These are phyloP conservation scores for Gavialis gangeticus DNA, from an alignment of 2,113 vertebrate species.

Conservation along the genomic window DNA sequence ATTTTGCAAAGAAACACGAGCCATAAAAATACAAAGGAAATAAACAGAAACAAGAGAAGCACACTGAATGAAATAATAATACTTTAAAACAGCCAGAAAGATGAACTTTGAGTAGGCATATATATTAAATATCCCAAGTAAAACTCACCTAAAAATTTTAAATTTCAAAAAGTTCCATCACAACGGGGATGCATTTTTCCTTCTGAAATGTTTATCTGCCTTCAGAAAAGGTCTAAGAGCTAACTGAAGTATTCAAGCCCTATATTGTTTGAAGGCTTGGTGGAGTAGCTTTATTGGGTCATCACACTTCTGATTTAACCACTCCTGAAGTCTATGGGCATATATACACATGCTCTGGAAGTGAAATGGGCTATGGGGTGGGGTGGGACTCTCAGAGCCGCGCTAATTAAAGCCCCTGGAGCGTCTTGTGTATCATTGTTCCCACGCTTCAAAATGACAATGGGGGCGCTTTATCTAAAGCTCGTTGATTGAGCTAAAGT, in stretches of 20 bases:
- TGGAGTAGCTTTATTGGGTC: accelerated
- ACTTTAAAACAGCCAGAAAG: background rate
- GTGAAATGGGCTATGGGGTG: too few species aligned
- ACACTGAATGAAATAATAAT: background rate
- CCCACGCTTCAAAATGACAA: too few species aligned
- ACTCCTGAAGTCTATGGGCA: background rate
- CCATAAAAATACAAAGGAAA: background rate
- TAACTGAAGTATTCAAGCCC: too few species aligned
- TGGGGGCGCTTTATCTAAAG: too few species aligned
- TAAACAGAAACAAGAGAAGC: background rate
- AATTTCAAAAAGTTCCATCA: background rate
- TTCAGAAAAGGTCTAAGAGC: too few species aligned
- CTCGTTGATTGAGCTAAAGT: too few species aligned
- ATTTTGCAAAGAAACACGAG: constrained; percentile 2
- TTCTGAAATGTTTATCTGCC: too few species aligned
- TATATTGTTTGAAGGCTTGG: too few species aligned
- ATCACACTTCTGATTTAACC: accelerated
- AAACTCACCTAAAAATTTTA: background rate
- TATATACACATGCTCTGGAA: background rate
- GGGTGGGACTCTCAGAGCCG: too few species aligned
- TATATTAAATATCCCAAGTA: accelerated
- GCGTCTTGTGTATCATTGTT: too few species aligned
- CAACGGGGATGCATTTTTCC: accelerated
- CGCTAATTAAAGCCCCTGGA: too few species aligned
- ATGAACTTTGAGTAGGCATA: background rate